These are phyloP conservation scores for Cremastinae sp. DNA, from an alignment of 2,888 invertebrate genomes.

Conservation along the genomic window DNA sequence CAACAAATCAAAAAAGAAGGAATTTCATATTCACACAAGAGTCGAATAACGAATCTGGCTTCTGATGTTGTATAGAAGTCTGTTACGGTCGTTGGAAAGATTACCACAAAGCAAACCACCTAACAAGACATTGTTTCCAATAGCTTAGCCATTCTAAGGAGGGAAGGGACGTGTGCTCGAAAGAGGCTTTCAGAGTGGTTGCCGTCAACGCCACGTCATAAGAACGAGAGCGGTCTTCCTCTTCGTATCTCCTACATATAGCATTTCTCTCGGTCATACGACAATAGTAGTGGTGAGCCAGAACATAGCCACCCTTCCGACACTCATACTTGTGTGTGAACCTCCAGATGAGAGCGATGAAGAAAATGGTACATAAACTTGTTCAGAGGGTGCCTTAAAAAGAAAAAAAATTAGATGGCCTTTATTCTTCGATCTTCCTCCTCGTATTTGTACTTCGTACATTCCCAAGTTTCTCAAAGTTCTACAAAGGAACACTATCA, in stretches of 20 bases:
- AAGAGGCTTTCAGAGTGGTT: constrained; percentile 35
- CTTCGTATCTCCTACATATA: constrained; percentile 35
- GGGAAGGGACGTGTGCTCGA: constrained; percentile 39
- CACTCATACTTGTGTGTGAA: constrained; percentile 36
- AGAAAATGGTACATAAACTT: constrained; percentile 2
- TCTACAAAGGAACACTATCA: constrained; percentile 39
- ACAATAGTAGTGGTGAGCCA: constrained; percentile 41
- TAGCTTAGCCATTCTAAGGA: constrained; percentile 74
- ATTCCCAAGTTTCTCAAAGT: constrained; percentile 10
- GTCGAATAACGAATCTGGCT: constrained; percentile 48
- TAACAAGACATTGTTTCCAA: constrained; percentile 79
- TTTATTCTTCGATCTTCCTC: too few species aligned
- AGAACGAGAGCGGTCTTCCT: constrained; percentile 51
- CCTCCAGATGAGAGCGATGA: constrained; percentile 4
- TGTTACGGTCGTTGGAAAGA: constrained; percentile 72
- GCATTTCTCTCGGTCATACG: constrained; percentile 34
- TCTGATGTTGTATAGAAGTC: constrained; percentile 46
- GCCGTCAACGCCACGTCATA: constrained; percentile 34
- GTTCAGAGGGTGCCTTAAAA: not conserved
- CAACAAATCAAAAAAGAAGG: too few species aligned
- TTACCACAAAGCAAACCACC: constrained; percentile 78
- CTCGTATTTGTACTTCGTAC: constrained; percentile 24
- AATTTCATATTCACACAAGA: constrained; percentile 12
- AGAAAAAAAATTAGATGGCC: not conserved
- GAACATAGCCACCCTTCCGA: constrained; percentile 36